phyloP scores from a whole-genome alignment of 2,113 vertebrate species.

The Antigone vipio region DNA sequence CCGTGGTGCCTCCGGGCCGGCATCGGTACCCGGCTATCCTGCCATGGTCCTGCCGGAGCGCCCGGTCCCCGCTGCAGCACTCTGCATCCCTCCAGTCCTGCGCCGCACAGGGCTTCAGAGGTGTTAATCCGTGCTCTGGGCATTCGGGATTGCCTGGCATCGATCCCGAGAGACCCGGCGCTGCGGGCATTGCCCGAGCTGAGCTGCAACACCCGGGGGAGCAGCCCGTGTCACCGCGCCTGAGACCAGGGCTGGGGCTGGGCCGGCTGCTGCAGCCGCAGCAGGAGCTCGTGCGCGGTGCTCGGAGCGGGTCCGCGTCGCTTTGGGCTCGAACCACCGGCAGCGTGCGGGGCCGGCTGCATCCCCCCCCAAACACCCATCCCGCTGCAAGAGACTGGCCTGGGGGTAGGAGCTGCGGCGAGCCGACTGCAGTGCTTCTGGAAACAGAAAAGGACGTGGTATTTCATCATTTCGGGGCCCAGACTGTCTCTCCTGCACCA shows the following conservation, averaged over 20 bases:
- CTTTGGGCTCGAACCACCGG: accelerated
- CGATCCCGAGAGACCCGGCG: background rate
- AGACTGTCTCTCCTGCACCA: constrained; percentile 35
- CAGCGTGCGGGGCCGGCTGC: background rate
- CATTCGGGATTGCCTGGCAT: background rate
- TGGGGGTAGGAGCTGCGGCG: background rate
- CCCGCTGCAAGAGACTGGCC: background rate
- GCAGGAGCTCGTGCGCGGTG: accelerated
- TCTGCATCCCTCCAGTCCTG: background rate
- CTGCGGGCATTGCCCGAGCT: accelerated
- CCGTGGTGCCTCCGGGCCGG: accelerated
- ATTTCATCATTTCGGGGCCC: constrained; percentile 35
- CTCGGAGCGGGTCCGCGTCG: accelerated
- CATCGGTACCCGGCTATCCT: accelerated
- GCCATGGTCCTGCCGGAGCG: accelerated
- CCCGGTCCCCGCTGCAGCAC: background rate
- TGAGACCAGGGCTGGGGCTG: background rate
- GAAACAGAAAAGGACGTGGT: background rate
- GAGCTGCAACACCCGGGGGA: background rate
- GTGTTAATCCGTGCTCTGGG: background rate
- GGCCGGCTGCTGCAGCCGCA: accelerated
- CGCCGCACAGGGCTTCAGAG: background rate
- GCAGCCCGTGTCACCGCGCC: background rate
- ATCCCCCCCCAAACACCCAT: accelerated
- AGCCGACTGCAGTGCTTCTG: background rate